These are phyloP conservation scores for Pipistrellus nathusii DNA, from an alignment of 2,797 vertebrate species.

Conservation along the genomic window DNA sequence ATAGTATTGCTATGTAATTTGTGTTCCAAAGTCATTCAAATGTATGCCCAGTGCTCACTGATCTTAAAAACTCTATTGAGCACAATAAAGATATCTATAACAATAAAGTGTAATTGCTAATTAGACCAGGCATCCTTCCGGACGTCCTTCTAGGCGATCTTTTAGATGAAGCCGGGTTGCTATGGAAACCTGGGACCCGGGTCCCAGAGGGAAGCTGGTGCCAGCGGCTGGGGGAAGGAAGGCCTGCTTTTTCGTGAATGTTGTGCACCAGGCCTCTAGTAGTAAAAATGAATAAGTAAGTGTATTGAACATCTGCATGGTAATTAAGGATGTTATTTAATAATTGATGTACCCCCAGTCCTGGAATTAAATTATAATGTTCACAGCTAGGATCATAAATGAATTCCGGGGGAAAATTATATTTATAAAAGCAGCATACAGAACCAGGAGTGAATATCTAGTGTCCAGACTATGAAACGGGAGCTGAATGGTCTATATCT, in stretches of 20 bases:
- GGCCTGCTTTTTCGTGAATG: too few relatives aligned
- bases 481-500: neutral
- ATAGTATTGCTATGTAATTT: neutral
- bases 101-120: too few relatives aligned
- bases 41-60: neutral
- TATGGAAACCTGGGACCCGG: too few relatives aligned
- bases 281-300: too few relatives aligned
- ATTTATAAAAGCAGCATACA: neutral
- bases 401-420: neutral
- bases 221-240: too few relatives aligned
- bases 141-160: too few relatives aligned
- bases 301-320: neutral
- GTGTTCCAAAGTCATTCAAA: neutral
- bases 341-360: neutral
- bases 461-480: neutral
- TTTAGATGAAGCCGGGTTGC: too few relatives aligned
- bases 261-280: too few relatives aligned
- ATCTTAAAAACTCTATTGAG: neutral
- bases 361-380: neutral
- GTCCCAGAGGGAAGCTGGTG: too few relatives aligned
- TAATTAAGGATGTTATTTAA: slow-evolving; percentile 1
- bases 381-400: neutral
- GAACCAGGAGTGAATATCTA: neutral
- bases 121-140: too few relatives aligned
- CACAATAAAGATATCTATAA: too few relatives aligned